Percentiles rank a stretch among this genome's conserved stretches.
Evolutionary conservation across 2,113 vertebrate genomes (phyloP).

Genomic region (Entomyzon cyanotis): DNA sequence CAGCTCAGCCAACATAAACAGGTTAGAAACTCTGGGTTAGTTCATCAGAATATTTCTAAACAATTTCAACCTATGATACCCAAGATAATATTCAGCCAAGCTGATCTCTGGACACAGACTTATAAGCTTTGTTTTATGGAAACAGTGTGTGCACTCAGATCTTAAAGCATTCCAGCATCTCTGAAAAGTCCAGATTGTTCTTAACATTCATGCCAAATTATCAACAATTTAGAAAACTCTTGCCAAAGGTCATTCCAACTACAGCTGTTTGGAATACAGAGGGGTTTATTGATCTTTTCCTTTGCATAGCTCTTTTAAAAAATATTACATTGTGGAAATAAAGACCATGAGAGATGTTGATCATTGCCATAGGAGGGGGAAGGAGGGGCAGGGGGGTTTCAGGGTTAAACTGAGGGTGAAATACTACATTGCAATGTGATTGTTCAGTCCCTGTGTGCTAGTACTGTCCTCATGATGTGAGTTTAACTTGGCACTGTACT

Average conservation of each 20-base stretch:
- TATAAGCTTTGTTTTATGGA: neutral
- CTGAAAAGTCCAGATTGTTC: constrained; percentile 8
- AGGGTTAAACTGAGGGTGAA: neutral
- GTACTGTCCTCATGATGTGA: neutral
- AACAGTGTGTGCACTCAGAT: neutral
- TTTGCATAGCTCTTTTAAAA: neutral
- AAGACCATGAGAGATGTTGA: neutral
- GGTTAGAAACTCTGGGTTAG: neutral
- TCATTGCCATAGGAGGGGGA: neutral
- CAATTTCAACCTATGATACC: neutral
- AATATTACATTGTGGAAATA: neutral
- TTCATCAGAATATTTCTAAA: neutral
- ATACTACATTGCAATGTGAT: neutral
- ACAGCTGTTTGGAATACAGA: neutral
- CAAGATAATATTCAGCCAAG: neutral
- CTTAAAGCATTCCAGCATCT: neutral
- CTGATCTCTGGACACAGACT: neutral
- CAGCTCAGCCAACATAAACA: neutral
- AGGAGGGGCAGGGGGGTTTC: neutral
- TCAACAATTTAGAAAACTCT: constrained; percentile 39
- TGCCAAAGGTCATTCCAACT: constrained; percentile 41
- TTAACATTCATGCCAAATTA: neutral
- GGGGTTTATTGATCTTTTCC: constrained; percentile 13
- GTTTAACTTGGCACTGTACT: neutral
- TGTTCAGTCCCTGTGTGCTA: neutral